Conservation (phyloP, 2,113 vertebrate genomes). For the Chloropsis cyanopogon region DNA sequence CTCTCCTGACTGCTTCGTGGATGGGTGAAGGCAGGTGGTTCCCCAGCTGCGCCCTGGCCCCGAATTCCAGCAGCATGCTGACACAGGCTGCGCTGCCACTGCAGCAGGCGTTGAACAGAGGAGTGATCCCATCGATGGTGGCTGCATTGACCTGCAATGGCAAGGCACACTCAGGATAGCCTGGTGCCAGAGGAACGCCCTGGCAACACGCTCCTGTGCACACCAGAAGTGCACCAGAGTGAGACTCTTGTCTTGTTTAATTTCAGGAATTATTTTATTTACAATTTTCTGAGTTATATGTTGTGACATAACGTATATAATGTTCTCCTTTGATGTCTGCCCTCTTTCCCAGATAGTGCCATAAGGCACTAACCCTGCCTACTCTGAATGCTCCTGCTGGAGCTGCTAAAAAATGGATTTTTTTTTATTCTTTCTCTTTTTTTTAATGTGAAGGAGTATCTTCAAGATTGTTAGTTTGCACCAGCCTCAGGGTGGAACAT, state of each 20-base stretch:
- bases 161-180: not conserved
- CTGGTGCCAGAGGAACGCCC: fast-evolving
- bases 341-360: not conserved
- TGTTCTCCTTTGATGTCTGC: not conserved
- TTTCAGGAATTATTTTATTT: not conserved
- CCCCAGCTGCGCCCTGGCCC: constrained; percentile 67
- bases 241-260: not conserved
- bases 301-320: not conserved
- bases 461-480: not conserved
- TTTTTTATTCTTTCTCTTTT: not conserved
- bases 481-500: not conserved
- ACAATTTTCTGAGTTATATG: not conserved
- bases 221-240: not conserved
- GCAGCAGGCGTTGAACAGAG: constrained; percentile 86
- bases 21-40: constrained; percentile 78
- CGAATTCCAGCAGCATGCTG: constrained; percentile 77
- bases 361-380: not conserved
- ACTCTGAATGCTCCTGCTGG: not conserved
- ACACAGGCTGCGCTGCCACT: constrained; percentile 84
- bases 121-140: constrained; percentile 82
- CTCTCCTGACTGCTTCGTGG: constrained; percentile 84
- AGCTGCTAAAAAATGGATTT: not conserved
- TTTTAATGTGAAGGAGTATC: not conserved
- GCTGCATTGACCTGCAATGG: constrained; percentile 76
- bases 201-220: not conserved